A percentile compares a stretch with the other conserved stretches of the same genome.
Evolutionary conservation across 2,888 invertebrate genomes (phyloP).

Genomic region (Sthenelais limicola): DNA sequence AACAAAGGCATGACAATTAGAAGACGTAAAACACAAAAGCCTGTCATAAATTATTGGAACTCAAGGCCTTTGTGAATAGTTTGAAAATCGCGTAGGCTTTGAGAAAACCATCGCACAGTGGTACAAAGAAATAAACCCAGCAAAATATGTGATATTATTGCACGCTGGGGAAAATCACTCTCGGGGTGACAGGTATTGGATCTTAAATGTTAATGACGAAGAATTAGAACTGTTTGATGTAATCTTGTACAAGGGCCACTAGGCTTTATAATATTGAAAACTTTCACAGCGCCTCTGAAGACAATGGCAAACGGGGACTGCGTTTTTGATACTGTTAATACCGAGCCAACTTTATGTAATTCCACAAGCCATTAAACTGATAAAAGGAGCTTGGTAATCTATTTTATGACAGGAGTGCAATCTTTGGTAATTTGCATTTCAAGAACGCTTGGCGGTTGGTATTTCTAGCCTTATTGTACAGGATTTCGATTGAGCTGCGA

Average conservation of each 20-base stretch:
- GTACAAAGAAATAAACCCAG: no score
- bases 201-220: slow-evolving; percentile 17
- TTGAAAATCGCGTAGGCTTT: no score
- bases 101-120: no score
- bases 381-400: slow-evolving; percentile 29
- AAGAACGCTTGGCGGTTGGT: background rate
- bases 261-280: slow-evolving; percentile 12
- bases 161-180: no score
- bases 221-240: slow-evolving; percentile 10
- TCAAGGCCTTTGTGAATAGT: no score
- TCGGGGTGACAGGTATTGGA: no score
- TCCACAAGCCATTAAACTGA: slow-evolving; percentile 34
- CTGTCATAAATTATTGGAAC: no score
- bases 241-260: background rate
- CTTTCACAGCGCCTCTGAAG: slow-evolving; percentile 22
- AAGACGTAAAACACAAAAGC: no score
- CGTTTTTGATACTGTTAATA: slow-evolving; percentile 19
- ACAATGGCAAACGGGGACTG: slow-evolving; percentile 8
- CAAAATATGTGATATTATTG: no score
- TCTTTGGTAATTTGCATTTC: slow-evolving; percentile 27
- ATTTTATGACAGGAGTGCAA: slow-evolving; percentile 29
- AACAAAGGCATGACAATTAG: no score
- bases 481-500: no score
- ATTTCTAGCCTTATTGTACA: no score
- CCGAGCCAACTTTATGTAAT: slow-evolving; percentile 18